Conservation (phyloP, 2,113 vertebrate genomes). For the Alaudala cheleensis region DNA sequence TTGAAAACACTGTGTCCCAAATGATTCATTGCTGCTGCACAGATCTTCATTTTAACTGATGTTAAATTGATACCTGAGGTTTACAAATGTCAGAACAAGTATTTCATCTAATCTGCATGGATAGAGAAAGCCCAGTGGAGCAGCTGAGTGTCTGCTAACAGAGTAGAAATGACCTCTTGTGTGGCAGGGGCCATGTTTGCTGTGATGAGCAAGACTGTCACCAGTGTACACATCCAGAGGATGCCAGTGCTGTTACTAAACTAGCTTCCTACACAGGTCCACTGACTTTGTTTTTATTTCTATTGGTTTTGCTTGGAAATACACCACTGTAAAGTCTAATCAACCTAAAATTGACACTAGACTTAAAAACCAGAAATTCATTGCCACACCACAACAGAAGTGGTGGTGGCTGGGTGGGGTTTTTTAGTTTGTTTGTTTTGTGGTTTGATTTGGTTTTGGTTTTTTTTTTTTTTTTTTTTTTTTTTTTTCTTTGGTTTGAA, state of each 20-base stretch:
- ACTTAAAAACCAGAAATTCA: neutral
- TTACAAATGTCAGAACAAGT: neutral
- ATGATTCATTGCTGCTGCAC: neutral
- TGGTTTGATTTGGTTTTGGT: neutral
- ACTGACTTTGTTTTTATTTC: neutral
- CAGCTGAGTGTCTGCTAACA: neutral
- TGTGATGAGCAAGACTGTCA: accelerated
- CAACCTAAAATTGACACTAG: neutral
- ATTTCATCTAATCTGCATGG: neutral
- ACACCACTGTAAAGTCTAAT: neutral
- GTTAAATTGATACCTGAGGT: neutral
- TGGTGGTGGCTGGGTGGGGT: accelerated
- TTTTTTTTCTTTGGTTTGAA: neutral
- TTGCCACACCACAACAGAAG: neutral
- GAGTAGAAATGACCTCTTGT: neutral
- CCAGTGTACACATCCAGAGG: neutral
- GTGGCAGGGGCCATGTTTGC: accelerated
- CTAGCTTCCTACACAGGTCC: neutral
- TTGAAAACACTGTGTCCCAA: neutral
- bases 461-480: neutral
- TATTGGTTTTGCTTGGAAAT: neutral
- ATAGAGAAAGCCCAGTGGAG: neutral
- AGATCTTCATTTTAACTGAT: neutral
- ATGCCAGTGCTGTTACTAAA: neutral
- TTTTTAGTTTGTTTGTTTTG: neutral